Percentiles rank a stretch among this genome's conserved stretches.
These are phyloP conservation scores for Stigmatopora nigra DNA, from an alignment of 2,113 vertebrate species.

Conservation along the genomic window DNA sequence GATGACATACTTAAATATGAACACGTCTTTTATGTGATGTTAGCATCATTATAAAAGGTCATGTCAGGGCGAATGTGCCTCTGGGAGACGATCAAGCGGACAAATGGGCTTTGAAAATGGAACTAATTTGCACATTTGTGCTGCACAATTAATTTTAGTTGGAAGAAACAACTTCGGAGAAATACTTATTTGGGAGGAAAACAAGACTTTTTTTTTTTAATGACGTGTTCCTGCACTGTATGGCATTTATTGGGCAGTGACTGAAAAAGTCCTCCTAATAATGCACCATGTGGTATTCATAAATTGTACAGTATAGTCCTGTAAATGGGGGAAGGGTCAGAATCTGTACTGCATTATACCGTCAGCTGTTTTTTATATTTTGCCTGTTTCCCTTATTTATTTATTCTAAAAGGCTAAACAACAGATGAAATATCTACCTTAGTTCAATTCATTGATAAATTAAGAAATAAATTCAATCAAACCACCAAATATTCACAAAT, in stretches of 20 bases:
- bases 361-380: not conserved
- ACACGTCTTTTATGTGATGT: not conserved
- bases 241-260: not conserved
- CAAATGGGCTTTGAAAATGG: slow-evolving; percentile 13
- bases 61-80: not conserved
- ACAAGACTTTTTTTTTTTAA: not conserved
- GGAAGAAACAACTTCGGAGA: slow-evolving; percentile 31
- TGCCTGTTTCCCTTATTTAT: too few species aligned
- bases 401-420: too few species aligned
- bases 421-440: too few species aligned
- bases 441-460: too few species aligned
- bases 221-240: not conserved
- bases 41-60: not conserved
- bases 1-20: not conserved
- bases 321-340: not conserved
- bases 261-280: too few species aligned
- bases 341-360: not conserved
- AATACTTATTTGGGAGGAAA: slow-evolving; percentile 15
- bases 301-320: not conserved
- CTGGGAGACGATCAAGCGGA: slow-evolving; percentile 3
- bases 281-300: not conserved
- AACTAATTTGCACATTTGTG: slow-evolving; percentile 46
- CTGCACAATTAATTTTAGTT: slow-evolving; percentile 41
- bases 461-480: too few species aligned
- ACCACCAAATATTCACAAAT: too few species aligned